A percentile compares a stretch with the other conserved stretches of the same genome.
These are phyloP conservation scores for Lymantria monacha DNA, from an alignment of 2,888 invertebrate genomes.

Conservation along the genomic window DNA sequence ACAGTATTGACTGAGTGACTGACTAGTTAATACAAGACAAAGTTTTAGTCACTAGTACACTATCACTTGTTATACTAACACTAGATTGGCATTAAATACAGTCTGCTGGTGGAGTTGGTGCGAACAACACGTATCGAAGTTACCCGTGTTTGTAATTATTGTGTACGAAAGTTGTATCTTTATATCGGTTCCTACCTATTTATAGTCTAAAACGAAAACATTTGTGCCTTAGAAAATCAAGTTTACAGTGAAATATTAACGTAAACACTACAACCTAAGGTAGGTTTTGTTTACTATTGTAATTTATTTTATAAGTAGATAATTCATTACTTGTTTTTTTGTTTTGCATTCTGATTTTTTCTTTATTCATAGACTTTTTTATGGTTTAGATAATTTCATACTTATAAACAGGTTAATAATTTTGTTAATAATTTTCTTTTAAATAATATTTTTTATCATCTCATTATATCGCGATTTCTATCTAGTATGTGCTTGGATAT, in stretches of 20 bases:
- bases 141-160: slow-evolving; percentile 36
- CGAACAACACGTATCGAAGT: slow-evolving; percentile 51
- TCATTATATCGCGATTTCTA: not conserved
- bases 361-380: not conserved
- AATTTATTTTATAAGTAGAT: slow-evolving; percentile 4
- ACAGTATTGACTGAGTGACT: not conserved
- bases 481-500: too few species aligned
- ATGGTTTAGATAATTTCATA: too few species aligned
- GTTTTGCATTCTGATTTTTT: not conserved
- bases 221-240: slow-evolving; percentile 34
- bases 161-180: slow-evolving; percentile 38
- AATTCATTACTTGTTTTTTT: not conserved
- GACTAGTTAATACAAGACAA: not conserved
- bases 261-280: slow-evolving; percentile 31
- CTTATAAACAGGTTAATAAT: not conserved
- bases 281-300: slow-evolving; percentile 12
- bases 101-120: slow-evolving; percentile 58
- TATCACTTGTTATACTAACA: too few species aligned
- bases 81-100: slow-evolving; percentile 26
- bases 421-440: not conserved
- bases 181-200: slow-evolving; percentile 21
- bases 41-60: not conserved
- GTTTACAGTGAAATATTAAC: slow-evolving; percentile 29
- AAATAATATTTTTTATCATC: not conserved
- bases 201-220: slow-evolving; percentile 31